phyloP scores from a whole-genome alignment of 2,888 invertebrate genomes.

The Noctua pronuba region DNA sequence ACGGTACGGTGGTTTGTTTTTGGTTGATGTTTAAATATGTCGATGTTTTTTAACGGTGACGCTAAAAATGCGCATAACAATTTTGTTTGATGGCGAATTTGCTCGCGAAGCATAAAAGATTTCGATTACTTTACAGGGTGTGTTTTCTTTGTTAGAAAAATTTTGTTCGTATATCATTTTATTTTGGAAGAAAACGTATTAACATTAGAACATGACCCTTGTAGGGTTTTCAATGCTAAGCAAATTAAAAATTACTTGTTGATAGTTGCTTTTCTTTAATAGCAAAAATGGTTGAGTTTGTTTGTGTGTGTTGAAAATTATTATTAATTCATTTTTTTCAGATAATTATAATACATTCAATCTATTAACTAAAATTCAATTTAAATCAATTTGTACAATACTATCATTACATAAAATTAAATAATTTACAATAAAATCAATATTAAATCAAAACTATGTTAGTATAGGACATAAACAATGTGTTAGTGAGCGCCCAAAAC shows the following conservation, averaged over 20 bases:
- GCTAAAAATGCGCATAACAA: slow-evolving; percentile 33
- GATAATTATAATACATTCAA: too few relatives aligned
- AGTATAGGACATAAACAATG: too few relatives aligned
- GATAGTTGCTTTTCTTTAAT: background rate
- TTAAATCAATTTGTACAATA: too few relatives aligned
- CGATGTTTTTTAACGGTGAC: slow-evolving; percentile 29
- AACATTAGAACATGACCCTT: background rate
- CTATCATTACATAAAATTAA: too few relatives aligned
- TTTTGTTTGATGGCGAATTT: slow-evolving; percentile 10
- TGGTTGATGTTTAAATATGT: slow-evolving; percentile 53
- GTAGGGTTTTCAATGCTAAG: background rate
- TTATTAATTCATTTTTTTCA: too few relatives aligned
- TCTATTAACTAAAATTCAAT: too few relatives aligned
- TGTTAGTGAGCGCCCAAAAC: too few relatives aligned
- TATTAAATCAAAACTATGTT: too few relatives aligned
- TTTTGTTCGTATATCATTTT: background rate
- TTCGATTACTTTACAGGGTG: slow-evolving; percentile 4
- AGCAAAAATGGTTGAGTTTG: background rate
- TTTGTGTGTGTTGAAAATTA: too few relatives aligned
- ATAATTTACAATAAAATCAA: too few relatives aligned
- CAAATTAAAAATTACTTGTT: background rate
- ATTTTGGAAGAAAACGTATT: background rate
- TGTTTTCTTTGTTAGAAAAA: slow-evolving; percentile 12
- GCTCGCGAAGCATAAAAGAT: slow-evolving; percentile 4
- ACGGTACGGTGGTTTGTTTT: slow-evolving; percentile 65